Conservation (phyloP, 2,797 vertebrate genomes). For the Scomberomorus guttatus region DNA sequence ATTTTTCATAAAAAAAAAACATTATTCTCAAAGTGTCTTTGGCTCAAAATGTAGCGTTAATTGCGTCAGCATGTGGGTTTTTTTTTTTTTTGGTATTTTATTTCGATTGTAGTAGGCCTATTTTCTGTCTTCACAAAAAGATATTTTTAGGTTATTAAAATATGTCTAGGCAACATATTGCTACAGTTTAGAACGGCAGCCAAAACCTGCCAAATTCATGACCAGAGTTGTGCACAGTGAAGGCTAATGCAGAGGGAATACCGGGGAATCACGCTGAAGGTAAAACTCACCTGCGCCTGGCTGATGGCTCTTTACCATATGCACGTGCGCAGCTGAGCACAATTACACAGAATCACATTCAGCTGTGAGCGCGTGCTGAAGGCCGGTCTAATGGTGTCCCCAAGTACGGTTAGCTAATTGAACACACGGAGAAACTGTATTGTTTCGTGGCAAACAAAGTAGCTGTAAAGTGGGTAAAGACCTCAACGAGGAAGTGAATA, state of each 20-base stretch:
- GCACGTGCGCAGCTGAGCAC: slow-evolving; percentile 17
- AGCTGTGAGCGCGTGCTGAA: slow-evolving; percentile 31
- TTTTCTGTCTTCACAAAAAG: no score
- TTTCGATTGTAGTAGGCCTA: not conserved
- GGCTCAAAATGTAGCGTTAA: not conserved
- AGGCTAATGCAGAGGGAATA: not conserved
- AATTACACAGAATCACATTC: slow-evolving; percentile 43
- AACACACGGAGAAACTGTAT: no score
- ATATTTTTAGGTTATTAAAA: no score
- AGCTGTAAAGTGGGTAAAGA: not conserved
- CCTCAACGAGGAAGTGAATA: not conserved
- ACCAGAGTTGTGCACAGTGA: not conserved
- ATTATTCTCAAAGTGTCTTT: not conserved
- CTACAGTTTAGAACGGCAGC: not conserved
- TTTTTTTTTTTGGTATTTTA: not conserved
- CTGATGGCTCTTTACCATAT: not conserved
- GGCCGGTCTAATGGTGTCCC: fast-evolving
- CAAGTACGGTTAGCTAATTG: not conserved
- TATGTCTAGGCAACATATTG: no score
- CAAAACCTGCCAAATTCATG: no score
- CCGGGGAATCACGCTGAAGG: no score
- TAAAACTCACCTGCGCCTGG: not conserved
- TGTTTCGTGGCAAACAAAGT: not conserved
- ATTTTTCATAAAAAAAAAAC: not conserved
- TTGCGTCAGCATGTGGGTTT: not conserved